Conservation (phyloP, 2,888 invertebrate species). For the Drosophila aldrichi region DNA sequence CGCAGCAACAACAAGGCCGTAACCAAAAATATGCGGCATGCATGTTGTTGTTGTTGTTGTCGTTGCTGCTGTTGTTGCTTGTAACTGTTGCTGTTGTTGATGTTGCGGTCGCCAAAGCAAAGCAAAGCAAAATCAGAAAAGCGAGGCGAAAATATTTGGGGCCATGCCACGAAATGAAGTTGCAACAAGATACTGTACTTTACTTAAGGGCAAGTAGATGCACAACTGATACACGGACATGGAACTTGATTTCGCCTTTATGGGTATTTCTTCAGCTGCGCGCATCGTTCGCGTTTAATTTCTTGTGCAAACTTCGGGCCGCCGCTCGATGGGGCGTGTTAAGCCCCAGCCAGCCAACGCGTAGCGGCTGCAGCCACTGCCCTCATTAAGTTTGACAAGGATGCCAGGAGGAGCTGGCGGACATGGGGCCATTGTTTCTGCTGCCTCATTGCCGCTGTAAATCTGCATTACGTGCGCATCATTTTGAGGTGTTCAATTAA, state of each 20-base stretch:
- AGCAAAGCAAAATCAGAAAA: slow-evolving; percentile 31
- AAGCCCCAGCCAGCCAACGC: slow-evolving; percentile 23
- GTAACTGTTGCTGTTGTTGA: slow-evolving; percentile 28
- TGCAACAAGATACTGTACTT: slow-evolving; percentile 82
- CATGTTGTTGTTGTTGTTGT: slow-evolving; percentile 58
- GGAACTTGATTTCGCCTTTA: slow-evolving; percentile 66
- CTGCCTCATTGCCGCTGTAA: slow-evolving; percentile 59
- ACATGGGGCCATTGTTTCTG: slow-evolving; percentile 46
- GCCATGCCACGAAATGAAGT: slow-evolving; percentile 78
- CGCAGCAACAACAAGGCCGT: slow-evolving; percentile 68
- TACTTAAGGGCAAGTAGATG: slow-evolving; percentile 82
- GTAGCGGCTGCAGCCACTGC: slow-evolving; percentile 48
- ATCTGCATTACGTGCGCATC: slow-evolving; percentile 80
- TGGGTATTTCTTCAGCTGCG: slow-evolving; percentile 46
- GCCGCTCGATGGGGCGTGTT: slow-evolving; percentile 60
- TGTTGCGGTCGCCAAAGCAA: slow-evolving; percentile 59
- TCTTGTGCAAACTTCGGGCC: slow-evolving; percentile 77
- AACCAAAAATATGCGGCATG: slow-evolving; percentile 73
- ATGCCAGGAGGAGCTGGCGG: slow-evolving; percentile 52
- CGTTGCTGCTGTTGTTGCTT: slow-evolving; percentile 25
- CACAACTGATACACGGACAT: slow-evolving; percentile 76
- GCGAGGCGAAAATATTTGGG: slow-evolving; percentile 74
- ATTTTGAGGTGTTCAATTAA: slow-evolving; percentile 82
- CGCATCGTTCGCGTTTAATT: slow-evolving; percentile 64
- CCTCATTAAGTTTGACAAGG: slow-evolving; percentile 68